Base-by-base conservation (phyloP, 2,113 vertebrate species). In the Hepsetus odoe region DNA sequence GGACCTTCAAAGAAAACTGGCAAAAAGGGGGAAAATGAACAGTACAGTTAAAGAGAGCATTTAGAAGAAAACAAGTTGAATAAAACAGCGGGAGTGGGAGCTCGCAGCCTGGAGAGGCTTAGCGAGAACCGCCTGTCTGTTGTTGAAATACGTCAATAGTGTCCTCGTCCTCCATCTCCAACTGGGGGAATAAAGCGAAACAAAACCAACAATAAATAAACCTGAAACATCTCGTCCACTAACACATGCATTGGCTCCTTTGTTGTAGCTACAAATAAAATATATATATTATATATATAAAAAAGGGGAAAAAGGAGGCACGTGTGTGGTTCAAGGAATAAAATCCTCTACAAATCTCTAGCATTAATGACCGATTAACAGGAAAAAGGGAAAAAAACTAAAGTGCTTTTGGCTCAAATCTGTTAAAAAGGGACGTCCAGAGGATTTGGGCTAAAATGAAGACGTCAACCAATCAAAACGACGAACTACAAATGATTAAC, bases 161-260 rank as follows among this genome's bases (percentile, higher is more conserved):
- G 91, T 94, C 93, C 87, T 94, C 93, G 77, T 94, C 93, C 83
- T 94, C 93, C 93, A 94, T 94, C 89, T 94, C 93, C 88, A 94
- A 88, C 93, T 94, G 80, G n/a, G n/a, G n/a, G n/a, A n/a, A n/a
- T n/a, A n/a, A n/a, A n/a, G n/a, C 33, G 13, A 80, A 64, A 24
- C 58, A 76, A 51, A 42, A 58, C 4, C 4, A 61, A 26, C 8
- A 65, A 38, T 2, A 65, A 16, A 22, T 22, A 1, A 20, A 3
- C n/a, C 9, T 4, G 9, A 38, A 4, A 38, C 35, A 14, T 2
- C 13, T 46, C 13, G 35, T 38, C 4, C 4, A 38, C 35, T 4
- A 5, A 38, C 4, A 38, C 9, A n/a, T n/a, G n/a, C n/a, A n/a
- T n/a, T n/a, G n/a, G n/a, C n/a, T n/a, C n/a, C n/a, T n/a, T n/a